A percentile compares a stretch with the other conserved stretches of the same genome.
Conservation (phyloP, 2,888 invertebrate species). For the Baccha elongata region DNA sequence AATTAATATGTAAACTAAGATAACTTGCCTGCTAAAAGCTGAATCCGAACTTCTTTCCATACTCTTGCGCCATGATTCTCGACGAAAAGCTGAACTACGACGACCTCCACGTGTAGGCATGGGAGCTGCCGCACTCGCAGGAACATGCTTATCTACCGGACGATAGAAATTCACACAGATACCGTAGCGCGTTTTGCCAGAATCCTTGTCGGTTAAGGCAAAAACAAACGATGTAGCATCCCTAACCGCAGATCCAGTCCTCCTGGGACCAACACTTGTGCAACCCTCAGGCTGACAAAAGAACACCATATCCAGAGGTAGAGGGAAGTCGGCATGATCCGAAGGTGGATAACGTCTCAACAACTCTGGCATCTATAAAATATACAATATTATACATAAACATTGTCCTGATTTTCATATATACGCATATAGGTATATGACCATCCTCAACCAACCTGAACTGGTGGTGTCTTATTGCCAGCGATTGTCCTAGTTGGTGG, state of each 20-base stretch:
- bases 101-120: constrained; percentile 79
- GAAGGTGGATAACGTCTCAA: constrained; percentile 97
- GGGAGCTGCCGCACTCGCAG: constrained; percentile 68
- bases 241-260: constrained; percentile 87
- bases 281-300: constrained; percentile 99
- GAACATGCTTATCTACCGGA: constrained; percentile 88
- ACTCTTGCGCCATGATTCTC: constrained; percentile 95
- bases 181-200: constrained; percentile 96
- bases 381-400: neutral
- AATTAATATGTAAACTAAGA: neutral
- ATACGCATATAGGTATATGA: neutral
- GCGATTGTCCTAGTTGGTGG: constrained; percentile 85
- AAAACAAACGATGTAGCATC: constrained; percentile 99
- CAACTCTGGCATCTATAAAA: constrained; percentile 93
- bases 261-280: constrained; percentile 93
- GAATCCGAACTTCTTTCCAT: constrained; percentile 96
- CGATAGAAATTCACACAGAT: constrained; percentile 99
- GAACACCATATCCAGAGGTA: constrained; percentile 99
- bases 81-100: constrained; percentile 85
- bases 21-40: constrained; percentile 93
- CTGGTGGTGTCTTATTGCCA: constrained; percentile 86
- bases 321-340: constrained; percentile 97
- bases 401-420: neutral
- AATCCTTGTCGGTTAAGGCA: constrained; percentile 99
- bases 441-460: constrained; percentile 85